Evolutionary conservation across 2,113 vertebrate species (phyloP).

Genomic region (Boleophthalmus pectinirostris): DNA sequence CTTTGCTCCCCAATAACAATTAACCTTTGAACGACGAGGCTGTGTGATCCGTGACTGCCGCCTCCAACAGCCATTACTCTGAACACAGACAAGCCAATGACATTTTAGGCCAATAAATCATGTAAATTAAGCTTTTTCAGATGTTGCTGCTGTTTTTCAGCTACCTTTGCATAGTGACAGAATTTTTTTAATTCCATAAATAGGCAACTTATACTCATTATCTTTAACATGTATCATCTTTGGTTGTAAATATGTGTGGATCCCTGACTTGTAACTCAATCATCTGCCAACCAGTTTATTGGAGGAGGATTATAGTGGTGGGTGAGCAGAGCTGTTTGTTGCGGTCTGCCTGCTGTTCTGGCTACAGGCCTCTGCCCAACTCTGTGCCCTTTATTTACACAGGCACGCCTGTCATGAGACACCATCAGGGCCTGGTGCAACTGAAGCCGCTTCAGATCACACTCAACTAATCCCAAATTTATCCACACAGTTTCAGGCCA

Average conservation of each 20-base stretch:
- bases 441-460: conserved; percentile 1
- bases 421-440: neutral
- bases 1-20: conserved; percentile 58
- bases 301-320: conserved; percentile 43
- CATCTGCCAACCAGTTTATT: conserved; percentile 45
- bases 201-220: neutral
- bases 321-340: conserved; percentile 29
- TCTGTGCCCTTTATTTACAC: conserved; percentile 16
- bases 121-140: neutral
- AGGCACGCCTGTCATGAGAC: conserved; percentile 8
- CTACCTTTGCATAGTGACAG: neutral
- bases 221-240: neutral
- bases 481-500: conserved; percentile 1
- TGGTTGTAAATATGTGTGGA: neutral
- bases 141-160: no score
- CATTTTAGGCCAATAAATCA: conserved; percentile 50
- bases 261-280: conserved; percentile 29
- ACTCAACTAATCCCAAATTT: neutral
- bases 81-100: conserved; percentile 46
- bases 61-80: conserved; percentile 48
- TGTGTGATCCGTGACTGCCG: conserved; percentile 61
- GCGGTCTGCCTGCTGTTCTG: conserved; percentile 37
- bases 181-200: neutral
- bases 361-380: conserved; percentile 7
- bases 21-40: conserved; percentile 58